A percentile compares a stretch with the other conserved stretches of the same genome.
Conservation (phyloP, 2,113 vertebrate genomes). For the Ophiodon elongatus region DNA sequence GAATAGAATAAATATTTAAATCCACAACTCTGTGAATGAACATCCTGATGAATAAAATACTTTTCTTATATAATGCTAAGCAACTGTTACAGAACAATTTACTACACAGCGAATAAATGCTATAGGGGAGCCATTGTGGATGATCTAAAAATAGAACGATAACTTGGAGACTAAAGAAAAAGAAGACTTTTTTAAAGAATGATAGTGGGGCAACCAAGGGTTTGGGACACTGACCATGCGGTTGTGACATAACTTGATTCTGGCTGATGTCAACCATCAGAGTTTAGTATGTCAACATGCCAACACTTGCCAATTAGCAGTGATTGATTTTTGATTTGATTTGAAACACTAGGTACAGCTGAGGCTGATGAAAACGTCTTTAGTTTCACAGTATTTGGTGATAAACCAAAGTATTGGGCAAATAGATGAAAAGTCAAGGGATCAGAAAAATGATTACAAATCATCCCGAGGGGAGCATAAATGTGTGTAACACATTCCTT, state of each 20-base stretch:
- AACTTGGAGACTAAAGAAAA: no score
- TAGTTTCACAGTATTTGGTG: conserved; percentile 1
- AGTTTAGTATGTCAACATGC: not conserved
- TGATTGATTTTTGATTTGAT: not conserved
- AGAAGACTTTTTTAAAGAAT: not conserved
- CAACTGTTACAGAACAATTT: conserved; percentile 38
- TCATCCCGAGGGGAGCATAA: not conserved
- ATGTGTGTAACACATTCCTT: not conserved
- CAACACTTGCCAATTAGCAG: not conserved
- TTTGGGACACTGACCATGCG: not conserved
- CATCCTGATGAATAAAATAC: conserved; percentile 1
- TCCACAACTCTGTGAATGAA: conserved; percentile 55
- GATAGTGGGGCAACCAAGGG: not conserved
- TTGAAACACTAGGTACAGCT: not conserved
- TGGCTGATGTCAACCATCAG: not conserved
- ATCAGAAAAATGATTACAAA: not conserved
- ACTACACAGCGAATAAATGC: conserved; percentile 11
- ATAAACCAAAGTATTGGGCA: not conserved
- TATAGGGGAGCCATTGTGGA: not conserved
- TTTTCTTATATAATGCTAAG: conserved; percentile 7
- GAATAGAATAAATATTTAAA: conserved; percentile 43
- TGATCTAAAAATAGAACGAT: not conserved
- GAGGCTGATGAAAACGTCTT: not conserved
- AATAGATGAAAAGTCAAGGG: not conserved
- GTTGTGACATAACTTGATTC: not conserved